Evolutionary conservation across 2,797 vertebrate genomes (phyloP).

Genomic region (Pangasius mekongensis): DNA sequence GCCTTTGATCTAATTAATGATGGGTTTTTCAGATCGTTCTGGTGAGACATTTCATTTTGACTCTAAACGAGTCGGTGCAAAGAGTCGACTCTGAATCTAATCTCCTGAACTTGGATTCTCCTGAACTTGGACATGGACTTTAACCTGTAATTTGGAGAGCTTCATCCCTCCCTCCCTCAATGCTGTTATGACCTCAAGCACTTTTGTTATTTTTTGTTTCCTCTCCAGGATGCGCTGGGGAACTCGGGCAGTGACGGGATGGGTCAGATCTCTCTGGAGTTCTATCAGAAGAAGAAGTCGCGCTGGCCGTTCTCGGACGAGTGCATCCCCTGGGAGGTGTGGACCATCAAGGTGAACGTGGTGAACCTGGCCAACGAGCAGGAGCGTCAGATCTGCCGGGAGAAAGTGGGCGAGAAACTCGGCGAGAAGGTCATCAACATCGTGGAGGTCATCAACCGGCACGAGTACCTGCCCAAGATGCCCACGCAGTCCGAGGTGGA

Average conservation of each 20-base stretch:
- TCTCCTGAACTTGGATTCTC: neutral
- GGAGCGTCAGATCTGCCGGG: constrained; percentile 96
- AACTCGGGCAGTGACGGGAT: constrained; percentile 90
- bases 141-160: neutral
- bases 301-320: constrained; percentile 98
- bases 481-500: constrained; percentile 98
- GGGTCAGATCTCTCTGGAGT: constrained; percentile 96
- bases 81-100: neutral
- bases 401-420: constrained; percentile 97
- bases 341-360: constrained; percentile 98
- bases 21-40: neutral
- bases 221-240: constrained; percentile 85
- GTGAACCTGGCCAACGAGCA: constrained; percentile 96
- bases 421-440: constrained; percentile 98
- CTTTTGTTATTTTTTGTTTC: constrained; percentile 24
- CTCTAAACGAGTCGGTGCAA: neutral
- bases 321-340: constrained; percentile 98
- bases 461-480: constrained; percentile 99
- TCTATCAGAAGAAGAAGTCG: constrained; percentile 99
- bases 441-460: constrained; percentile 96
- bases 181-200: neutral
- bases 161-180: neutral
- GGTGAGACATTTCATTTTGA: neutral
- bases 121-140: neutral
- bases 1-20: neutral